Evolutionary conservation across 35 echinoderm and acorn worm genomes (phyloP).

Genomic region (Lytechinus pictus): DNA sequence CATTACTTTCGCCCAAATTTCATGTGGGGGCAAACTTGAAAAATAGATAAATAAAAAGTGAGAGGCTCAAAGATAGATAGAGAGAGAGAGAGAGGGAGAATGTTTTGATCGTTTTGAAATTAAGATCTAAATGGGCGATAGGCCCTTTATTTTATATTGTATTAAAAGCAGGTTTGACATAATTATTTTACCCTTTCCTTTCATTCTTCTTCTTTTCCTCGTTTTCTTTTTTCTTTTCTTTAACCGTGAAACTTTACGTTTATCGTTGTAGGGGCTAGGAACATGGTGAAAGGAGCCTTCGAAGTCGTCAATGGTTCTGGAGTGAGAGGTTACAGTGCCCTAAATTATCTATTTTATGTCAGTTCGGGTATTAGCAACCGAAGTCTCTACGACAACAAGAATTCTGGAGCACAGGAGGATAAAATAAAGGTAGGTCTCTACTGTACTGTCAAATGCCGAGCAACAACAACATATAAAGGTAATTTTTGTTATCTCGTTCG

Average conservation of each 20-base stretch:
- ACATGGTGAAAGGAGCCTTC: background rate
- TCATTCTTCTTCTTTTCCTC: background rate
- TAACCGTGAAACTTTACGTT: background rate
- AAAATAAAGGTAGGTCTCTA: slow-evolving; percentile 54
- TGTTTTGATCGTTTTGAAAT: too few species aligned
- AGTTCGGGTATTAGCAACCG: background rate
- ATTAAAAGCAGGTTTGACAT: background rate
- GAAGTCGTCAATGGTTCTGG: background rate
- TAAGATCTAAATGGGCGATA: too few species aligned
- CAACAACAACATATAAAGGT: too few species aligned
- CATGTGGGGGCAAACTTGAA: too few species aligned
- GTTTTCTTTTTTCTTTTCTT: background rate
- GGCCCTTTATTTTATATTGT: background rate
- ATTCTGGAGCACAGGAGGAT: slow-evolving; percentile 74
- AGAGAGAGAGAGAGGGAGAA: too few species aligned
- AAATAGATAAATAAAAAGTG: too few species aligned
- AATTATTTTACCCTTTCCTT: background rate
- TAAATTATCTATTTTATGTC: background rate
- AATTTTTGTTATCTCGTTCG: too few species aligned
- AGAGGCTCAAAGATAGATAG: too few species aligned
- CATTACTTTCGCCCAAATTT: background rate
- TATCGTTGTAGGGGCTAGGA: background rate
- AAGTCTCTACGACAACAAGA: slow-evolving; percentile 53
- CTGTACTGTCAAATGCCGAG: too few species aligned
- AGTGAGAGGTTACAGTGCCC: background rate